These are phyloP conservation scores for Lethenteron camtschaticum DNA, from an alignment of 2,113 vertebrate species.

Conservation along the genomic window DNA sequence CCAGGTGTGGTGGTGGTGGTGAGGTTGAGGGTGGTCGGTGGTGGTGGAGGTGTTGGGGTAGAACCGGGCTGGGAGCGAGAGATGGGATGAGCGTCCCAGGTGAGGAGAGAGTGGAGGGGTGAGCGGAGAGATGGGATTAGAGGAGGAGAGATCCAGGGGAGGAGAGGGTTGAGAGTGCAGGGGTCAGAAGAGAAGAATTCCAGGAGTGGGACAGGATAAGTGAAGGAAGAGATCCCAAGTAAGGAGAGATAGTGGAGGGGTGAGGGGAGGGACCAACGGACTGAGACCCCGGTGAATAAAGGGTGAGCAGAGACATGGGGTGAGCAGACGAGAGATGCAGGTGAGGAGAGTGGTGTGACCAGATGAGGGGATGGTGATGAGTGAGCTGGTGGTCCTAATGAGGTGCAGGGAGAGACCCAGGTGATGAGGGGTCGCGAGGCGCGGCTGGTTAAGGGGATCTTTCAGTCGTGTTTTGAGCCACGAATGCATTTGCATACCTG, in stretches of 20 bases:
- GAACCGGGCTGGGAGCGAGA: neutral
- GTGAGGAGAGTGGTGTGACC: neutral
- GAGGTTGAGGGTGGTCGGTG: neutral
- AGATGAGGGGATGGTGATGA: neutral
- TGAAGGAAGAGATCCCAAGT: neutral
- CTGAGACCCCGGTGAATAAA: neutral
- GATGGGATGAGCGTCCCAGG: neutral
- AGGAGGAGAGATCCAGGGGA: neutral
- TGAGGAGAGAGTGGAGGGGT: neutral
- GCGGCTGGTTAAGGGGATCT: no score
- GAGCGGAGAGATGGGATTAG: neutral
- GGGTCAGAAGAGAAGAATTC: neutral
- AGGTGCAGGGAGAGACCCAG: no score
- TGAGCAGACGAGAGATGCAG: neutral
- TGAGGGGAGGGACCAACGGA: neutral
- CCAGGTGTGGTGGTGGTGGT: conserved; percentile 32
- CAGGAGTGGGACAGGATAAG: neutral
- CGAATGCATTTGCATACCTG: no score
- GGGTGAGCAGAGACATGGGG: neutral
- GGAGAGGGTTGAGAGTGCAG: neutral
- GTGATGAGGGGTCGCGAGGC: no score
- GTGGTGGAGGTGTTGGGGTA: neutral
- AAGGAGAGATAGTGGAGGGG: neutral
- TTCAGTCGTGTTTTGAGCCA: no score
- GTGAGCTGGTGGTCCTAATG: no score